Evolutionary conservation across 2,888 invertebrate species (phyloP), one percentile per base, ranked within the genome.

Genomic region (Drosophila monieri): DNA sequence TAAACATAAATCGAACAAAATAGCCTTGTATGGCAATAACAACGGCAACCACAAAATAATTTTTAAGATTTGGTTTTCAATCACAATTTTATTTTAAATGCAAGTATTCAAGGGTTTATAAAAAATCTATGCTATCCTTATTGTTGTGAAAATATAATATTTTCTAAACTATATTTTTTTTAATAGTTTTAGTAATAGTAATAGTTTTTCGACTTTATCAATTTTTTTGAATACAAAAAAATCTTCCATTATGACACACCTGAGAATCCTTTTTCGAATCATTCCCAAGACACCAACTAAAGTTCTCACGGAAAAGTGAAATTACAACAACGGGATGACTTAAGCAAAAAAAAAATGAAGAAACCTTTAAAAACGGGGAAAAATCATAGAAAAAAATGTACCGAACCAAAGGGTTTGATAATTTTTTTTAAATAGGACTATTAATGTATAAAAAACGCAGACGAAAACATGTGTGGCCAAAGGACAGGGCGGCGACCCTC

Each of bases 261-360:
- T 49, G 39, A 58, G 46, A 49, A 10, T 41, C 39, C 23, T 27
- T 21, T 43, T 52, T 52, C 18, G 8, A 32, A 27, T 41, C 30
- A 21, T 14, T 23, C 10, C 35, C 18, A 46, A 18, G 30, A 21
- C 27, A 32, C 46, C 15, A 47, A 18, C 14, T 23, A 30, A 69
- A 77, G 68, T 87, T 87, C 86, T 80, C 86, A 88, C 89, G 89
- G 69, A 87, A 69, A 88, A 88, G 88, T 88, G 80, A 88, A 88
- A 88, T 71, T 79, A 75, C 78, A 57, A 72, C 71, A 77, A 85
- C 81, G 78, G 81, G 76, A 78, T 69, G 76, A 79, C 74, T 65
- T 66, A 12, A 61, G 48, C 53, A 43, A 66, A 61, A 56, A 56
- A 48, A 68, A 64, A 66, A 62, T 43, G 67, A 75, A 27, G 27